A percentile compares a stretch with the other conserved stretches of the same genome.
Evolutionary conservation across 2,888 invertebrate genomes (phyloP).

Genomic region (Peribatodes rhomboidaria): DNA sequence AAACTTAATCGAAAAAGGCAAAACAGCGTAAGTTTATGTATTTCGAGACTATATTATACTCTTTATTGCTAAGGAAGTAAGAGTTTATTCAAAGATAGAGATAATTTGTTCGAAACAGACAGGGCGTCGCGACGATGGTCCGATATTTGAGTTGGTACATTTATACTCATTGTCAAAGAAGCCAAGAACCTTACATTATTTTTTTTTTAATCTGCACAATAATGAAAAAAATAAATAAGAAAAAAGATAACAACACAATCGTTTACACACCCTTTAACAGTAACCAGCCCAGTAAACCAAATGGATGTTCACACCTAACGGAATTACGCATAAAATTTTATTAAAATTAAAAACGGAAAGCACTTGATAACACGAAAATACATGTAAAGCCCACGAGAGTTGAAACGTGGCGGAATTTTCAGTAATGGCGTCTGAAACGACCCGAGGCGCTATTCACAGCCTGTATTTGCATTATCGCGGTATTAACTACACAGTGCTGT

Average conservation of each 20-base stretch:
- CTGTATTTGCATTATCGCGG: conserved; percentile 77
- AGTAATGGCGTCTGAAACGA: conserved; percentile 69
- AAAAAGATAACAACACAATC: conserved; percentile 16
- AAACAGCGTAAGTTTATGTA: no score
- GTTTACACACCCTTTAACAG: conserved; percentile 40
- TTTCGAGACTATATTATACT: no score
- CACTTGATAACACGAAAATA: conserved; percentile 68
- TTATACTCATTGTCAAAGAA: no score
- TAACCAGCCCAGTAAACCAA: conserved; percentile 42
- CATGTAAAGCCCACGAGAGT: conserved; percentile 69
- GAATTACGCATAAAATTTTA: conserved; percentile 60
- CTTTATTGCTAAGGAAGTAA: no score
- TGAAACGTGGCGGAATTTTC: conserved; percentile 73
- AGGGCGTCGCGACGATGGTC: no score
- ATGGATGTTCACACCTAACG: conserved; percentile 47
- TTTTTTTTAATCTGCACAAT: background rate
- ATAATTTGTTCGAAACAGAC: no score
- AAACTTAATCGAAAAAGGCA: no score
- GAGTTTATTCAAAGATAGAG: no score
- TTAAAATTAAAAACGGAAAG: conserved; percentile 66
- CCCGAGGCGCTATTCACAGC: conserved; percentile 62
- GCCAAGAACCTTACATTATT: background rate
- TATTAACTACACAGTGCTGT: conserved; percentile 63
- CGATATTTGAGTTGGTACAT: no score
- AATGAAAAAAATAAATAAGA: background rate